Percentiles rank a stretch among this genome's conserved stretches.
phyloP scores from a whole-genome alignment of 2,888 invertebrate genomes.

The Chaetogeoica ovagalla region DNA sequence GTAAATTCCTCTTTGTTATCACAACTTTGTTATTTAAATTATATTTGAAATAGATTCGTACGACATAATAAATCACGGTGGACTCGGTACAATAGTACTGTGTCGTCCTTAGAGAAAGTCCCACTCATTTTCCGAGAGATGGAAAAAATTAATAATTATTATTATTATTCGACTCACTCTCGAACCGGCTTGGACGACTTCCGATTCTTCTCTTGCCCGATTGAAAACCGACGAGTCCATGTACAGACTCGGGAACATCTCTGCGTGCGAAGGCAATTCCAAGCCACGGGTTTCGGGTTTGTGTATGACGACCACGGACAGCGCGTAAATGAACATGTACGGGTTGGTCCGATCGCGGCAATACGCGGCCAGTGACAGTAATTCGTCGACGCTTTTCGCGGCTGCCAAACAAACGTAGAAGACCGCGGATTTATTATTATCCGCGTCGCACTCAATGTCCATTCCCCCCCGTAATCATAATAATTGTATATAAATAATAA shows the following conservation, averaged over 20 bases:
- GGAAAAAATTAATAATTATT: too few relatives aligned
- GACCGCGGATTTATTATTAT: not conserved
- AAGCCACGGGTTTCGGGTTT: constrained; percentile 72
- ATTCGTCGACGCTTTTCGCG: constrained; percentile 72
- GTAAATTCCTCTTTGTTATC: too few relatives aligned
- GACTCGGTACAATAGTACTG: too few relatives aligned
- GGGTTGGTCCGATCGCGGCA: constrained; percentile 77
- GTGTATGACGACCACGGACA: constrained; percentile 76
- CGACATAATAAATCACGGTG: too few relatives aligned
- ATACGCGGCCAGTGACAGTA: constrained; percentile 71
- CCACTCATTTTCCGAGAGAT: too few relatives aligned
- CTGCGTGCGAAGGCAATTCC: constrained; percentile 73
- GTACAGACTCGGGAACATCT: constrained; percentile 81
- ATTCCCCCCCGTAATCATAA: too few relatives aligned
- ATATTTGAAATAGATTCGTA: too few relatives aligned
- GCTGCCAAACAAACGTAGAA: constrained; percentile 61
- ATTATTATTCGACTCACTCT: constrained; percentile 62
- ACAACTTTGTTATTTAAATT: too few relatives aligned
- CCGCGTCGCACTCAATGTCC: too few relatives aligned
- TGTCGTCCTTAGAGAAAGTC: too few relatives aligned
- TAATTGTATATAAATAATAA: too few relatives aligned
- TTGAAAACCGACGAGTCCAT: constrained; percentile 74
- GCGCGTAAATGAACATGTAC: constrained; percentile 77
- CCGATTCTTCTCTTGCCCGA: constrained; percentile 71
- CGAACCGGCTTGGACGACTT: constrained; percentile 66